Evolutionary conservation across 2,888 invertebrate genomes (phyloP).

Genomic region (Maniola hyperantus): DNA sequence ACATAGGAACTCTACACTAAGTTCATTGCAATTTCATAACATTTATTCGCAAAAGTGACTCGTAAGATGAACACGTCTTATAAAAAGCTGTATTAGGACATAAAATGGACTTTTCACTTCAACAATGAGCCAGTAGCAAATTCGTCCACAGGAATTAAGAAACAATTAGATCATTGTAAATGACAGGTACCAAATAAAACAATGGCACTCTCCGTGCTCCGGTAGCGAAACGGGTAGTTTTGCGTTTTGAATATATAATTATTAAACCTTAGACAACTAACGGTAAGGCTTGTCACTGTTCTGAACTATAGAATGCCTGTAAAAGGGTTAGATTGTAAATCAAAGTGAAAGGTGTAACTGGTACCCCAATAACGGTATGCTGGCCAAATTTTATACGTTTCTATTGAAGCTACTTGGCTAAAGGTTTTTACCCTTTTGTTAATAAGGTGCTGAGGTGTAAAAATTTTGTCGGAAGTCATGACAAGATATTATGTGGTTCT

Average conservation of each 20-base stretch:
- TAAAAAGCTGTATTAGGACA: background rate
- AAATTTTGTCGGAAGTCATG: background rate
- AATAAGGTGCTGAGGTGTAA: background rate
- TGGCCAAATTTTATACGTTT: constrained; percentile 56
- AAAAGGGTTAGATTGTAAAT: constrained; percentile 42
- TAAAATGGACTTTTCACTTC: constrained; percentile 18
- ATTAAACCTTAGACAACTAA: constrained; percentile 47
- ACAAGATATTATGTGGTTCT: no score
- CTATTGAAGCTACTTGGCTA: constrained; percentile 1
- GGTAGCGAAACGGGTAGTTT: constrained; percentile 49
- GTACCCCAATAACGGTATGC: constrained; percentile 49
- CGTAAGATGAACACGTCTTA: no score
- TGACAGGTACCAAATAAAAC: constrained; percentile 34
- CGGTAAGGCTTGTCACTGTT: constrained; percentile 31
- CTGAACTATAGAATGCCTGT: constrained; percentile 39
- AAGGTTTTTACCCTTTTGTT: background rate
- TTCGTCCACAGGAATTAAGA: constrained; percentile 30
- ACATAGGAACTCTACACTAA: no score
- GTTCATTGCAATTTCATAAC: background rate
- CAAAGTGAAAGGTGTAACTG: constrained; percentile 54
- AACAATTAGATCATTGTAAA: constrained; percentile 36
- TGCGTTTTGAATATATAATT: constrained; percentile 56
- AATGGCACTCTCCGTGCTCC: constrained; percentile 37
- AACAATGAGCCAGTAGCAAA: constrained; percentile 37
- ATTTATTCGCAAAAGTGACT: background rate